A percentile compares a stretch with the other conserved stretches of the same genome.
phyloP scores from a whole-genome alignment of 2,113 vertebrate species.

The Cariama cristata region DNA sequence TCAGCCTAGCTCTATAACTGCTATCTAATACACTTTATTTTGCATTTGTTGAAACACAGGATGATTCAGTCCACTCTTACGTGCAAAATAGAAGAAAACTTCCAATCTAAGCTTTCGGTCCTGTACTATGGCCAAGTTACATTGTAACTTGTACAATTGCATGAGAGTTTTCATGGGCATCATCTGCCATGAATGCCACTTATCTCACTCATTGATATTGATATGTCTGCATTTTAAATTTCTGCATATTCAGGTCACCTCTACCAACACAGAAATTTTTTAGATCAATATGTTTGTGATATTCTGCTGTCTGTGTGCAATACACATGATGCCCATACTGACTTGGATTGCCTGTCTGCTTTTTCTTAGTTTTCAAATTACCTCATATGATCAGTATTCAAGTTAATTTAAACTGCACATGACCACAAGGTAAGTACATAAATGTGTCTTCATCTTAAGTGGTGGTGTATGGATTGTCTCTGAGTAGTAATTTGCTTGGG shows the following conservation, averaged over 20 bases:
- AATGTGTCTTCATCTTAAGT: background rate
- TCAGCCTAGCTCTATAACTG: background rate
- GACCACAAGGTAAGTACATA: background rate
- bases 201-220: background rate
- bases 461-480: background rate
- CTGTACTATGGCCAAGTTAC: background rate
- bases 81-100: background rate
- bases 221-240: background rate
- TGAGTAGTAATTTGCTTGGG: background rate
- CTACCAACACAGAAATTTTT: background rate
- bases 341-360: background rate
- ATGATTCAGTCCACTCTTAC: background rate
- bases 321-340: background rate
- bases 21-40: background rate
- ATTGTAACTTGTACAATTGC: background rate
- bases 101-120: background rate
- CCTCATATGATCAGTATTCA: background rate
- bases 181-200: background rate
- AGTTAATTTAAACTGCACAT: background rate
- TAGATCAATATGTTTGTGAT: background rate
- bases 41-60: background rate
- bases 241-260: background rate
- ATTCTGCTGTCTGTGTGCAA: background rate
- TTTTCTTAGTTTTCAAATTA: background rate
- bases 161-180: background rate